phyloP scores from a whole-genome alignment of 2,113 vertebrate species.

The Nothobranchius kuhntae region DNA sequence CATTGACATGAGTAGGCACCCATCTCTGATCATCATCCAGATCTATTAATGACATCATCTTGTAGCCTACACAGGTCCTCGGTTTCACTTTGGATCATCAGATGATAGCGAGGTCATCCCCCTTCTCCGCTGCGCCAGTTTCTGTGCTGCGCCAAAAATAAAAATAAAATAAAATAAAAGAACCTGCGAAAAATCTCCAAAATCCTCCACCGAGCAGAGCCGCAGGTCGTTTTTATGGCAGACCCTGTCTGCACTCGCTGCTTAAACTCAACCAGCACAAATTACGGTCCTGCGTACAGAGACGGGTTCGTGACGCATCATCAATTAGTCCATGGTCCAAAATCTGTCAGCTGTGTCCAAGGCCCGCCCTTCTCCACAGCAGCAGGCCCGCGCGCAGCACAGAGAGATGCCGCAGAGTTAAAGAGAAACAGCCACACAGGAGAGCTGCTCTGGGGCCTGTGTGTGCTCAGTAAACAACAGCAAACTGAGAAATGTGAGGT shows the following conservation, averaged over 20 bases:
- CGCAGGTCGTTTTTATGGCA: conserved; percentile 17
- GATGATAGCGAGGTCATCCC: conserved; percentile 21
- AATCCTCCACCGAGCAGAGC: conserved; percentile 32
- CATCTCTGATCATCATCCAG: conserved; percentile 86
- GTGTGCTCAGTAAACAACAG: too few species aligned
- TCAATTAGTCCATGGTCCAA: conserved; percentile 36
- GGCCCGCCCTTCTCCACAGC: conserved; percentile 62
- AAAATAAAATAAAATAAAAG: too few species aligned
- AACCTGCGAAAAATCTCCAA: conserved; percentile 57
- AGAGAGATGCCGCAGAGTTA: conserved; percentile 67
- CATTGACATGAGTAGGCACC: conserved; percentile 93
- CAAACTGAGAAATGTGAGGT: too few species aligned
- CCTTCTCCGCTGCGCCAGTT: conserved; percentile 15
- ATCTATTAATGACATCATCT: conserved; percentile 72
- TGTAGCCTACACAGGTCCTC: conserved; percentile 13
- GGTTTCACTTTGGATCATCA: neutral
- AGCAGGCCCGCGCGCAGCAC: conserved; percentile 44
- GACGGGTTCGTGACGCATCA: conserved; percentile 36
- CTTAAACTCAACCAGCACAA: conserved; percentile 30
- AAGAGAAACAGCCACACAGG: conserved; percentile 66
- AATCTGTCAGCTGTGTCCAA: conserved; percentile 36
- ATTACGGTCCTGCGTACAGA: conserved; percentile 16
- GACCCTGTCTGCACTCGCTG: conserved; percentile 3
- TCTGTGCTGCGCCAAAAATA: conserved; percentile 44
- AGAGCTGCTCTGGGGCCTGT: neutral